Evolutionary conservation across 2,888 invertebrate genomes (phyloP), one percentile per base, ranked within the genome.

Genomic region (Eristalis tenax): DNA sequence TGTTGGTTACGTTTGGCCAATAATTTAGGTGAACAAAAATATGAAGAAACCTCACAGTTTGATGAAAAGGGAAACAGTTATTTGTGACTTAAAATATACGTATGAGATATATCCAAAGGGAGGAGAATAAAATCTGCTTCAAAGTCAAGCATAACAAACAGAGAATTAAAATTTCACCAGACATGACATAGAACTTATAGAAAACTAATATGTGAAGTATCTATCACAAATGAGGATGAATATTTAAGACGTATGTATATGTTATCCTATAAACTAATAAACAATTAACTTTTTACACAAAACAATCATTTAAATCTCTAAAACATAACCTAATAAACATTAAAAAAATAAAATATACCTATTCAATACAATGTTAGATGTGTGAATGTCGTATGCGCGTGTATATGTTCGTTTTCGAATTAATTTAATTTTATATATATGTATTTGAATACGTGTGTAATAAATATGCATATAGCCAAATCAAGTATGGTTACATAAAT

Each of bases 161-260:
- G 40, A 8, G 65, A 35, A 26, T 26, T n/a, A 61, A 66, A 66
- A 79, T 50, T 50, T 50, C 50, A 50, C 50, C 50, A 18, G 50
- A 50, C 18, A 50, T 50, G 50, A 68, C 38, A 35, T 70, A 70
- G 78, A 71, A 57, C 69, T 66, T 83, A 86, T 11, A n/a, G 6
- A n/a, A 26, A 73, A 13, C 28, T 79, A 87, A 40, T 71, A 83
- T 87, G 87, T 87, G 87, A 87, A 80, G 71, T 79, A 86, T 79
- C 65, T 83, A 87, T 87, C 87, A 87, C 87, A 87, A 87, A 80
- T 76, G 87, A 87, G 79, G 87, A 87, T 87, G 87, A 87, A 83
- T 83, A 87, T 83, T 65, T 83, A 69, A 76, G 66, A 50, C 43
- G 23, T 40, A 66, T 68, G 10, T 18, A 22, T 26, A 38, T 73